Base-by-base conservation (phyloP, 2,113 vertebrate genomes). In the Noturus placidus region DNA sequence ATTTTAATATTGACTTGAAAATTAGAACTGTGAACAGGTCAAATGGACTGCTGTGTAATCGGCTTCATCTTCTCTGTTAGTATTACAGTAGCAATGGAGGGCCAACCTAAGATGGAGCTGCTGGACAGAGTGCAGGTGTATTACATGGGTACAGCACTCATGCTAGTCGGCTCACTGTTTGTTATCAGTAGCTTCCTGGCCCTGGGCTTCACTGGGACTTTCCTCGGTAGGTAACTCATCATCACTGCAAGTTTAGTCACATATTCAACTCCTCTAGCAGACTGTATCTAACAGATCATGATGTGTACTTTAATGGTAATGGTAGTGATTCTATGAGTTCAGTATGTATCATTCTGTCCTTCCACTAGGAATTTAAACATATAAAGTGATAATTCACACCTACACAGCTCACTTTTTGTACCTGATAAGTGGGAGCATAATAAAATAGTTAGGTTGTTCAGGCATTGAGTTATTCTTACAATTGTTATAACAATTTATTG, bases 111-210 rank as follows among this genome's bases (percentile, higher is more conserved):
- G 91, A 93, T 96, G 94, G 95, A 95, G 52, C 30, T 91, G 88
- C 94, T 99, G 94, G 96, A 97, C 35, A 91, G 84, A 38, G 89
- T 59, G 0, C 88, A 70, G 1, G 91, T 94, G 82, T 97, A 96
- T 93, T 93, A 93, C 27, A 0, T 30, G 0, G 97, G 98, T 1
- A 87, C 94, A 2, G 89, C 19, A 19, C 69, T 98, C 35, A 89
- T 97, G 1, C 93, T 91, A 0, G 0, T 93, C 0, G 98, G 98
- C 38, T 92, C 91, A 1, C 4, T 97, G 65, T 94, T 99, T 19
- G 98, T 99, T n/a, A 79, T 96, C 63, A 96, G 95, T 95, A 99
- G 98, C 92, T 99, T 98, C 95, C 90, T 96, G 3, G 96, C 96
- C 0, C 93, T 99, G 91, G 98, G 98, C 61, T 98, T 99, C 93